These are phyloP conservation scores for Ylistrum balloti DNA, from an alignment of 1,140 invertebrate genomes.

Conservation along the genomic window DNA sequence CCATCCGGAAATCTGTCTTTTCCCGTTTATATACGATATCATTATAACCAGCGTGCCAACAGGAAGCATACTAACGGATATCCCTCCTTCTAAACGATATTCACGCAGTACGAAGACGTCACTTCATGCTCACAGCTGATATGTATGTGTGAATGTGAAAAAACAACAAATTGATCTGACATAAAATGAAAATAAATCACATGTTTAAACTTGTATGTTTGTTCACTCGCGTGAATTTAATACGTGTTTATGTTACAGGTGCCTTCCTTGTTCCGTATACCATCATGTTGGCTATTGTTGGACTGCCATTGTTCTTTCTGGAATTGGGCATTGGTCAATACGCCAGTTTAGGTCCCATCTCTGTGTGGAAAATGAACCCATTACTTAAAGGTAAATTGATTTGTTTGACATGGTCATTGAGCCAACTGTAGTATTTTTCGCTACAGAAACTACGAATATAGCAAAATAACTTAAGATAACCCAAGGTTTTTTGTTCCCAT, in stretches of 20 bases:
- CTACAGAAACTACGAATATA: too few species aligned
- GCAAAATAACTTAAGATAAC: too few species aligned
- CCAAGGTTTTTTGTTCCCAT: too few species aligned
- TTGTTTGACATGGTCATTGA: neutral
- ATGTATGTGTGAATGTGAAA: too few species aligned
- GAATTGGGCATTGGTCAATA: constrained; percentile 83
- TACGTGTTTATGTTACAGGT: constrained; percentile 80
- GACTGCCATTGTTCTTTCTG: constrained; percentile 84
- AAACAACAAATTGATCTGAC: too few species aligned
- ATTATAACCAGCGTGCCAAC: neutral
- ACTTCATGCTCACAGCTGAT: too few species aligned
- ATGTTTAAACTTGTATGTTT: too few species aligned
- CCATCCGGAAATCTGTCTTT: neutral
- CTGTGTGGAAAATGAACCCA: constrained; percentile 82
- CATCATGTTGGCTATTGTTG: constrained; percentile 84
- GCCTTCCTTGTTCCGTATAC: constrained; percentile 85
- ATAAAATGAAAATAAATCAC: too few species aligned
- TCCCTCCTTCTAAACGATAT: too few species aligned
- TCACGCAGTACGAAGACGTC: too few species aligned
- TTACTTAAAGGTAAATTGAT: constrained; percentile 81
- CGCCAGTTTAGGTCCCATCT: constrained; percentile 81
- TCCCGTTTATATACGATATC: neutral
- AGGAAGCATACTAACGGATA: neutral
- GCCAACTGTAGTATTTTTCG: too few species aligned
- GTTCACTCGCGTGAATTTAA: too few species aligned